Evolutionary conservation across 2,888 invertebrate genomes (phyloP).

Genomic region (Nomada hirtipes): DNA sequence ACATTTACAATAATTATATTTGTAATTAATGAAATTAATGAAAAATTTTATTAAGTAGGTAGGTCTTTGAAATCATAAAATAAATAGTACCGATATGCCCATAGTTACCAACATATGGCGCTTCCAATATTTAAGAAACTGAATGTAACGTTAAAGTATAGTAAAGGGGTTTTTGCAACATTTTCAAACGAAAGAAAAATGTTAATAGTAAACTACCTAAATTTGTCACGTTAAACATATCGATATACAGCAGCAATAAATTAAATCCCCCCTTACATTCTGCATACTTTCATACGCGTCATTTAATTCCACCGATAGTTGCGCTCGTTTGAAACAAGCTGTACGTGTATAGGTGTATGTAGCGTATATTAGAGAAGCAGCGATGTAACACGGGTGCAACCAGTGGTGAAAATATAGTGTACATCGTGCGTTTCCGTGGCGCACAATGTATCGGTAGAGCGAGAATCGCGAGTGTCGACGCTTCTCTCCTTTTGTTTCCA

Average conservation of each 20-base stretch:
- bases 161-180: not conserved
- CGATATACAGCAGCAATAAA: not conserved
- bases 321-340: slow-evolving; percentile 32
- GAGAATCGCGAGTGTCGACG: slow-evolving; percentile 53
- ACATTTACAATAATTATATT: no score
- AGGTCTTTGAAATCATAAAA: not conserved
- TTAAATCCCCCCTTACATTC: not conserved
- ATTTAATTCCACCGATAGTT: slow-evolving; percentile 21
- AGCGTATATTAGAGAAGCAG: slow-evolving; percentile 19
- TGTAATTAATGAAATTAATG: no score
- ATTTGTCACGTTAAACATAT: not conserved
- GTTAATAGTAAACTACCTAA: not conserved
- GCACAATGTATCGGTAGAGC: slow-evolving; percentile 56
- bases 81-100: not conserved
- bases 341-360: not conserved
- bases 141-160: not conserved
- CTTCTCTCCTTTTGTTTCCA: slow-evolving; percentile 63
- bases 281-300: slow-evolving; percentile 2
- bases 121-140: not conserved
- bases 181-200: not conserved
- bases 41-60: no score
- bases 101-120: not conserved
- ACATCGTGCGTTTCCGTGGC: slow-evolving; percentile 62
- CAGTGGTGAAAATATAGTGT: slow-evolving; percentile 73
- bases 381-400: slow-evolving; percentile 57